Evolutionary conservation across 2,888 invertebrate species (phyloP).

Genomic region (Unio pictorum): DNA sequence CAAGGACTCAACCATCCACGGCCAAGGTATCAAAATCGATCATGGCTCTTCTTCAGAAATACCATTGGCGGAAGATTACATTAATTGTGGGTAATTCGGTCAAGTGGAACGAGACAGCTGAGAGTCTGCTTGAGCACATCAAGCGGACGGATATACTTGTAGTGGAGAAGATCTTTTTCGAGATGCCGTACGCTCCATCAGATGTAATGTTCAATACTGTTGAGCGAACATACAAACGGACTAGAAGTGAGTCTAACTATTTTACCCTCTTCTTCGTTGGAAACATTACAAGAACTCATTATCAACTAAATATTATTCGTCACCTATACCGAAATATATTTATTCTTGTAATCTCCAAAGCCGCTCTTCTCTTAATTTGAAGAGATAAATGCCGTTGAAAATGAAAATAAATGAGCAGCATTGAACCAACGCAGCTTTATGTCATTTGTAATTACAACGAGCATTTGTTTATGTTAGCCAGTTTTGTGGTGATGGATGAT

Average conservation of each 20-base stretch:
- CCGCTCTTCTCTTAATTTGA: too few species aligned
- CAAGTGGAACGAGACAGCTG: conserved; percentile 76
- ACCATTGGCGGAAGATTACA: conserved; percentile 80
- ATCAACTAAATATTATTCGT: too few species aligned
- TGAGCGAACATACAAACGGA: conserved; percentile 82
- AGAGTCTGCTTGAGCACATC: conserved; percentile 84
- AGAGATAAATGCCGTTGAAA: too few species aligned
- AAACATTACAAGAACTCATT: too few species aligned
- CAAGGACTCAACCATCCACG: conserved; percentile 92
- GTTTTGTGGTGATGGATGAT: too few species aligned
- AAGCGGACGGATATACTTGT: conserved; percentile 82
- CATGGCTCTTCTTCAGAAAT: conserved; percentile 89
- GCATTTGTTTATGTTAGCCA: too few species aligned
- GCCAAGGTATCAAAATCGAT: conserved; percentile 89
- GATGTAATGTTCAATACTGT: conserved; percentile 76
- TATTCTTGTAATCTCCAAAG: too few species aligned
- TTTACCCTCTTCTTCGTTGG: too few species aligned
- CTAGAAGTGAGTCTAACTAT: conserved; percentile 79
- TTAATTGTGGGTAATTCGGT: conserved; percentile 75
- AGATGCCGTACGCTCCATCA: conserved; percentile 49
- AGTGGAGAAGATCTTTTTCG: conserved; percentile 77
- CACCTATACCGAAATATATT: too few species aligned
- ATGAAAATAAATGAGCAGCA: too few species aligned
- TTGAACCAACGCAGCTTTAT: too few species aligned
- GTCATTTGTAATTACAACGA: too few species aligned